Evolutionary conservation across 2,888 invertebrate species (phyloP), one percentile per base, ranked within the genome.

Genomic region (Synanthedon tipuliformis): DNA sequence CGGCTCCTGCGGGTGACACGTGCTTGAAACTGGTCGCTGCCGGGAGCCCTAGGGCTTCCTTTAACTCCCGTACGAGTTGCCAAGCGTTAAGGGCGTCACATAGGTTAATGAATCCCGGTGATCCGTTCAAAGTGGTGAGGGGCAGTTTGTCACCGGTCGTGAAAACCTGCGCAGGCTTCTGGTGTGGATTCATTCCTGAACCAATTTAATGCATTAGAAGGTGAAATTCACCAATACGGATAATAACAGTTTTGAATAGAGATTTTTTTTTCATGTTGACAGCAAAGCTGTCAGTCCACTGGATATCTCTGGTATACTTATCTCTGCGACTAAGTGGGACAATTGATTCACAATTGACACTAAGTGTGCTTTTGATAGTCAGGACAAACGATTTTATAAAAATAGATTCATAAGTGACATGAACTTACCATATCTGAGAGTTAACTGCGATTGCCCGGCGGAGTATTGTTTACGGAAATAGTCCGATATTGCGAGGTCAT

Each of bases 21-120:
- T 99, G 99, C 74, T 99, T 99, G 80, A 99, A 99, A 54, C 98
- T 98, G 0, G 97, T 92, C 0, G 98, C 97, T 0, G 99, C 98
- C 0, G 98, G 96, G 34, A 97, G 75, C 4, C 91, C 90, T 7
- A 97, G 78, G 0, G 95, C 94, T 50, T 85, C 81, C 67, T 92
- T 93, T 56, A 99, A 81, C 71, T 99, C 99, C 57, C 90, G 90
- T 0, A 99, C 99, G 55, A 99, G 85, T 73, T 99, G 99, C 94
- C 97, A 99, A 0, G 95, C 98, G 76, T 99, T 99, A 1, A 99
- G 88, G 0, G 98, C 98, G 79, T 99, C 99, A 68, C 97, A 97
- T 3, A 99, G 89, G 81, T 99, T 99, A 63, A 99, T 98, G 77
- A 94, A 99, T 1, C 99, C 99, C 0, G 99, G 99, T 0, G 97